phyloP scores from a whole-genome alignment of 2,888 invertebrate species.

The Mimas tiliae region DNA sequence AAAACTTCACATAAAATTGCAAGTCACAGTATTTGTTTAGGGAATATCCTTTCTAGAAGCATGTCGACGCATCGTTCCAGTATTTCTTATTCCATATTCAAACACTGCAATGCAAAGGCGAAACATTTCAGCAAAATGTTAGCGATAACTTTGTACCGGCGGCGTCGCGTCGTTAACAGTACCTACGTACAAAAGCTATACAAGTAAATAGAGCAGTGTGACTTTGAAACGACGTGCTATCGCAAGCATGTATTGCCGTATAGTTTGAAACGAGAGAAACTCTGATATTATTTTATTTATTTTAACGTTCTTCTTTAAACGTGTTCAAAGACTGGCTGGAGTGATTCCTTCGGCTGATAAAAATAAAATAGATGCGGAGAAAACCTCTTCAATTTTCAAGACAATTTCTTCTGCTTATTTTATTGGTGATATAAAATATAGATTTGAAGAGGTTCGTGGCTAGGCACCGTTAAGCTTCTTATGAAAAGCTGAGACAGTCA shows the following conservation, averaged over 20 bases:
- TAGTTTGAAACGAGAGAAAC: slow-evolving; percentile 45
- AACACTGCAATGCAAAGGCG: slow-evolving; percentile 46
- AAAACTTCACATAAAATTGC: no score
- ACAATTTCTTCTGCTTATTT: slow-evolving; percentile 47
- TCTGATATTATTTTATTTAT: slow-evolving; percentile 51
- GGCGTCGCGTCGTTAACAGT: slow-evolving; percentile 45
- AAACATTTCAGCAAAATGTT: slow-evolving; percentile 47
- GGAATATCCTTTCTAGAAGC: background rate
- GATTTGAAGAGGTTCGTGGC: slow-evolving; percentile 7
- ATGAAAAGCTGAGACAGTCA: slow-evolving; percentile 11
- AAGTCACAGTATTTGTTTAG: background rate
- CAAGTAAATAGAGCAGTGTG: slow-evolving; percentile 55
- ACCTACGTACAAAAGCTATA: slow-evolving; percentile 51
- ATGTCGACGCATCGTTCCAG: background rate
- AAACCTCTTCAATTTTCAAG: slow-evolving; percentile 44
- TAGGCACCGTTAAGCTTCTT: slow-evolving; percentile 4
- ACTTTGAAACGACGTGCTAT: slow-evolving; percentile 44
- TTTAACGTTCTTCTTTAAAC: slow-evolving; percentile 53
- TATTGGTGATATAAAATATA: slow-evolving; percentile 39
- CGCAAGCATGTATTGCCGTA: slow-evolving; percentile 30
- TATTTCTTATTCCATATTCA: slow-evolving; percentile 43
- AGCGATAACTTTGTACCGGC: slow-evolving; percentile 58
- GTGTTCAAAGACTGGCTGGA: slow-evolving; percentile 47
- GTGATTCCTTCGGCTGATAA: slow-evolving; percentile 49
- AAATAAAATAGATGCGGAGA: slow-evolving; percentile 41